Percentiles rank a stretch among this genome's conserved stretches.
phyloP scores from a whole-genome alignment of 1,140 invertebrate genomes.

The Bombus impatiens region DNA sequence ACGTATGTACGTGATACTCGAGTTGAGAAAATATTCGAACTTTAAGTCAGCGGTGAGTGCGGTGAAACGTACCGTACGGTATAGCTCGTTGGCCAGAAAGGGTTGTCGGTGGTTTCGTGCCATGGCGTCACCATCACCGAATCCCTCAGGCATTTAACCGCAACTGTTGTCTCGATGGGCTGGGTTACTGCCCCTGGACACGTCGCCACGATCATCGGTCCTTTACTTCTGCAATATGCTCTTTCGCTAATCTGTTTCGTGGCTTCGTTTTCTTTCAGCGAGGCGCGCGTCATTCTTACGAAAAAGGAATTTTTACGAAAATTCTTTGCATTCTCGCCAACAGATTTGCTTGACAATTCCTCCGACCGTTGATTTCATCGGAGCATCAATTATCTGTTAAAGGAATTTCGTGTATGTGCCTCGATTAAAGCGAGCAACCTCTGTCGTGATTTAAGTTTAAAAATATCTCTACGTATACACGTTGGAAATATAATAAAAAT shows the following conservation, averaged over 20 bases:
- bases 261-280: no score
- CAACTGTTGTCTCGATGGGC: constrained; percentile 80
- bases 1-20: background rate
- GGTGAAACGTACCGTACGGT: constrained; percentile 17
- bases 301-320: no score
- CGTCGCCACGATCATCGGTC: background rate
- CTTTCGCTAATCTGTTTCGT: background rate
- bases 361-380: no score
- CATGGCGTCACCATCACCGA: constrained; percentile 45
- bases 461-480: no score
- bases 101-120: constrained; percentile 66
- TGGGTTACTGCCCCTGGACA: constrained; percentile 69
- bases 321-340: no score
- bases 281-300: no score
- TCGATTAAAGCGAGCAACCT: no score
- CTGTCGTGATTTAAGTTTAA: no score
- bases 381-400: no score
- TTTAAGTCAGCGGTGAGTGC: constrained; percentile 8
- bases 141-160: constrained; percentile 79
- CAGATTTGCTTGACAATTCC: no score
- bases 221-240: background rate
- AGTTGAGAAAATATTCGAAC: background rate
- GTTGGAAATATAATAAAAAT: no score
- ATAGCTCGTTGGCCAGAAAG: constrained; percentile 30
- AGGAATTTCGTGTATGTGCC: no score